phyloP scores from a whole-genome alignment of 35 echinoderm and acorn worm species.

The Heliocidaris erythrogramma region DNA sequence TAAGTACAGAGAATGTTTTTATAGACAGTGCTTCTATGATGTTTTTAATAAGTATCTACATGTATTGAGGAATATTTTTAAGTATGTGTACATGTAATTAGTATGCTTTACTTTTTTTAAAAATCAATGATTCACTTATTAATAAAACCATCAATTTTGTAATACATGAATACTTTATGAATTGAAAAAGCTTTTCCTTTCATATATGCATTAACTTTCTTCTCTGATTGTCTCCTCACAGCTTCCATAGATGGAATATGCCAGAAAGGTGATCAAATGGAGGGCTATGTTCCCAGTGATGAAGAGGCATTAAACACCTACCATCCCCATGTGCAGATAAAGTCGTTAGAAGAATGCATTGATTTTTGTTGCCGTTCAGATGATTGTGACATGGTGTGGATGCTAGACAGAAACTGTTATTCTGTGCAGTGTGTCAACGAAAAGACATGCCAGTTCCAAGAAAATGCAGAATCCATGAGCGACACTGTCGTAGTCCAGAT shows the following conservation, averaged over 20 bases:
- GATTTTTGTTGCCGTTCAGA: slow-evolving; percentile 11
- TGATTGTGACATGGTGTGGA: slow-evolving; percentile 46
- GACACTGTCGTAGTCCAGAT: background rate
- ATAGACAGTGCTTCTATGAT: too few species aligned
- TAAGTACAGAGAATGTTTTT: background rate
- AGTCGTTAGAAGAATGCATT: background rate
- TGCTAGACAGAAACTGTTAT: slow-evolving; percentile 12
- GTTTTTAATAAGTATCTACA: background rate
- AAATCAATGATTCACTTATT: background rate
- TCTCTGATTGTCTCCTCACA: background rate
- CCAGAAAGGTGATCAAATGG: background rate
- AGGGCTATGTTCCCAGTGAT: slow-evolving; percentile 2
- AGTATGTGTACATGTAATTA: background rate
- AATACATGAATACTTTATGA: too few species aligned
- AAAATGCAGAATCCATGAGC: background rate
- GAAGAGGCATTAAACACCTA: background rate
- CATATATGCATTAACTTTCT: background rate
- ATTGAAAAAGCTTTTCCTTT: background rate
- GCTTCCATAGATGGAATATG: background rate
- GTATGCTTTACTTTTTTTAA: background rate
- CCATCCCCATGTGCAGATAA: background rate
- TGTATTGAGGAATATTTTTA: background rate
- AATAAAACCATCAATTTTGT: too few species aligned
- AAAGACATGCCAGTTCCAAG: background rate
- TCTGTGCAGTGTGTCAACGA: background rate